Evolutionary conservation across 2,888 invertebrate genomes (phyloP).

Genomic region (Junonia oenone): DNA sequence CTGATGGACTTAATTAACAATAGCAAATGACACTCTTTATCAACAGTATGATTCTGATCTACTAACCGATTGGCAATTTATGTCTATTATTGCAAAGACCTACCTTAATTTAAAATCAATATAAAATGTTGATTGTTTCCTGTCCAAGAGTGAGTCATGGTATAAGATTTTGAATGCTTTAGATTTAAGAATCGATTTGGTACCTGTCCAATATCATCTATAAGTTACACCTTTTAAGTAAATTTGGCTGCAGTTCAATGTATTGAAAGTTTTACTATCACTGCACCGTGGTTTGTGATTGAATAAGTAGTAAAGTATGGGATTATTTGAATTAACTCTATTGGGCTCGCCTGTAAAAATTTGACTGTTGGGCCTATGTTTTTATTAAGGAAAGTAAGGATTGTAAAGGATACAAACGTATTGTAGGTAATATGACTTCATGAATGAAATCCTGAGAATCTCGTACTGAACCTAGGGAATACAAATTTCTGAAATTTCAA

Average conservation of each 20-base stretch:
- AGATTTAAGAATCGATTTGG: background rate
- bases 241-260: constrained; percentile 14
- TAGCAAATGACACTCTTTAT: too few species aligned
- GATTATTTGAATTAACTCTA: background rate
- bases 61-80: background rate
- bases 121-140: background rate
- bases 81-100: background rate
- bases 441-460: too few species aligned
- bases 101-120: background rate
- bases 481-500: too few species aligned
- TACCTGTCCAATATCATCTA: constrained; percentile 1
- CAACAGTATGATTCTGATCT: too few species aligned
- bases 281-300: constrained; percentile 1
- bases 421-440: too few species aligned
- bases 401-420: too few species aligned
- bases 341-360: too few species aligned
- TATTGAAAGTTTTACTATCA: constrained; percentile 19
- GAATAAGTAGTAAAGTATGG: background rate
- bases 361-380: too few species aligned
- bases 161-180: constrained; percentile 6
- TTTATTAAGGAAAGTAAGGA: too few species aligned
- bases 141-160: constrained; percentile 1
- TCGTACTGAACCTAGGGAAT: too few species aligned
- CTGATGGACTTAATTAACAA: too few species aligned
- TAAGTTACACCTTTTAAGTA: constrained; percentile 7